Percentiles rank a stretch among this genome's conserved stretches.
Conservation (phyloP, 2,113 vertebrate species). For the Ochotona princeps region DNA sequence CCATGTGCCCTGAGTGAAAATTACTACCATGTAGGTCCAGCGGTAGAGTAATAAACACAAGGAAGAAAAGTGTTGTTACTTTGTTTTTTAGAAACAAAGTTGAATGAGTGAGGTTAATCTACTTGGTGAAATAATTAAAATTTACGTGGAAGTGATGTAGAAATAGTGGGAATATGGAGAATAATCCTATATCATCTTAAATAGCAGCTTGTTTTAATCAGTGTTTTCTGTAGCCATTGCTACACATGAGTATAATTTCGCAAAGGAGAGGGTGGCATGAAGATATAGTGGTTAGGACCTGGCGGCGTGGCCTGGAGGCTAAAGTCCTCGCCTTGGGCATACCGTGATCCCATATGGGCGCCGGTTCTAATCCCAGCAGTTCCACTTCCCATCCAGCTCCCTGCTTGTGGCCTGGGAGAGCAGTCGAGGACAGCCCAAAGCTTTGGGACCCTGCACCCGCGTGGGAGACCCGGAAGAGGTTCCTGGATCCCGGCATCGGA, state of each 20-base stretch:
- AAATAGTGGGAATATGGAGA: not conserved
- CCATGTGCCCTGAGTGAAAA: not conserved
- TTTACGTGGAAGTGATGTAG: not conserved
- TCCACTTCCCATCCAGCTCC: too few relatives aligned
- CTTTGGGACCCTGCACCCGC: too few relatives aligned
- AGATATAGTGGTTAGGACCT: too few relatives aligned
- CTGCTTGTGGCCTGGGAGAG: too few relatives aligned
- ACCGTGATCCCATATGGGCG: too few relatives aligned
- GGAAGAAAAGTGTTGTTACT: not conserved
- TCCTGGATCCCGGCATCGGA: too few relatives aligned
- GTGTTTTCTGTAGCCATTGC: not conserved
- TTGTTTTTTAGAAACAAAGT: constrained; percentile 20
- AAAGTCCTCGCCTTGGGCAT: too few relatives aligned
- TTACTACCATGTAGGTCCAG: not conserved
- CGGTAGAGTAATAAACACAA: not conserved
- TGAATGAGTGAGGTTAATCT: not conserved
- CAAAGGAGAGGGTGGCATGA: not conserved
- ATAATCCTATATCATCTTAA: not conserved
- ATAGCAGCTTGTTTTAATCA: not conserved
- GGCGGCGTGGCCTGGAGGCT: too few relatives aligned
- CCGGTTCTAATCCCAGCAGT: too few relatives aligned
- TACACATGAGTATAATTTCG: not conserved
- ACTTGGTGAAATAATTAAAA: constrained; percentile 18
- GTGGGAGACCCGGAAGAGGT: too few relatives aligned
- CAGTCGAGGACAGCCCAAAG: too few relatives aligned